These are phyloP conservation scores for Zophobas atratus DNA, from an alignment of 1,140 invertebrate genomes.

Conservation along the genomic window DNA sequence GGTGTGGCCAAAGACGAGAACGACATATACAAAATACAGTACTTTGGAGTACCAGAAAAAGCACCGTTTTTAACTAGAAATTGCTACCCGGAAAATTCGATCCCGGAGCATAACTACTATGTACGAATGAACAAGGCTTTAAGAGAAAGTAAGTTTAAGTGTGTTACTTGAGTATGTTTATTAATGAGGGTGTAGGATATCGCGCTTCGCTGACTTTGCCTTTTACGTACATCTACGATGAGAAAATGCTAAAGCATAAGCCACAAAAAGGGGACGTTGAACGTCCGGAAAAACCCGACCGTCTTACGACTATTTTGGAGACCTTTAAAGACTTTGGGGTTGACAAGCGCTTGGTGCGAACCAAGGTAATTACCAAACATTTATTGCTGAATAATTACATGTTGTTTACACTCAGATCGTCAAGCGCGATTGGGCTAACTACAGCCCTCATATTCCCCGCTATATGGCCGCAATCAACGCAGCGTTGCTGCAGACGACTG, in stretches of 20 bases:
- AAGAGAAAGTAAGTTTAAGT: constrained; percentile 33
- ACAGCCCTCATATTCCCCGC: no score
- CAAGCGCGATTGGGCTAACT: no score
- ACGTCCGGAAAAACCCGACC: constrained; percentile 83
- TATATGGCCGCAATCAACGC: not conserved
- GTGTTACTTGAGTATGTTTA: not conserved
- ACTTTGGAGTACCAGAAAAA: constrained; percentile 70
- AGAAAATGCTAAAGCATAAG: constrained; percentile 82
- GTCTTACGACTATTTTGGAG: constrained; percentile 80
- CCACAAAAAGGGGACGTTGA: constrained; percentile 71
- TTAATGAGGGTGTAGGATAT: constrained; percentile 33
- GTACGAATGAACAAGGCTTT: constrained; percentile 38
- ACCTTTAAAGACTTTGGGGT: constrained; percentile 79
- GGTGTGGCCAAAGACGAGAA: constrained; percentile 52
- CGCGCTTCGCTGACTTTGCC: not conserved
- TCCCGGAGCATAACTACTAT: constrained; percentile 23
- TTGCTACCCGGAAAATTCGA: constrained; percentile 74
- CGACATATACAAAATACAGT: constrained; percentile 66
- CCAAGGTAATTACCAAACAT: constrained; percentile 57
- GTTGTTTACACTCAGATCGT: no score
- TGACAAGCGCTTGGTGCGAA: constrained; percentile 74
- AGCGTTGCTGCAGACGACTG: constrained; percentile 5
- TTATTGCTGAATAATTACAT: no score
- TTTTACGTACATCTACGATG: constrained; percentile 82
- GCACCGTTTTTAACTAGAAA: constrained; percentile 78